Conservation (phyloP, 2,797 vertebrate species). For the Borostomias antarcticus region DNA sequence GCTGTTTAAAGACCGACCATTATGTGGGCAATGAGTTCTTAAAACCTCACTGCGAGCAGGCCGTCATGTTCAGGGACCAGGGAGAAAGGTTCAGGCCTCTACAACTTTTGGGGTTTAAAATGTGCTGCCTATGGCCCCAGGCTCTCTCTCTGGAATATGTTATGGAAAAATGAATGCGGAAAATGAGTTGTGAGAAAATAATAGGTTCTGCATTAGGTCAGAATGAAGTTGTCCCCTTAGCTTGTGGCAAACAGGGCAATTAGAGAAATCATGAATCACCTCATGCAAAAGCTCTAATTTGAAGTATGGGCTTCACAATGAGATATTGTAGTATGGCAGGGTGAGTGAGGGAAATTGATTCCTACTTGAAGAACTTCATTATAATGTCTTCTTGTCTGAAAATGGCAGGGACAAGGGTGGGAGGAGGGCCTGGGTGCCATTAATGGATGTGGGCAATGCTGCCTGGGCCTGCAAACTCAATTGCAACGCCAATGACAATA, state of each 20-base stretch:
- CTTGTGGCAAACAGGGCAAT: neutral
- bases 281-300: neutral
- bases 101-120: neutral
- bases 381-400: neutral
- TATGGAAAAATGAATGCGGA: neutral
- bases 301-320: neutral
- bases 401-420: neutral
- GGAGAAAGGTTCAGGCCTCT: conserved; percentile 3
- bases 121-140: neutral
- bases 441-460: neutral
- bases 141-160: neutral
- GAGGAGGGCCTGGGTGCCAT: neutral
- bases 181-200: neutral
- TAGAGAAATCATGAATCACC: neutral
- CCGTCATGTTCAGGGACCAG: conserved; percentile 31
- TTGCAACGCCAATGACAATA: neutral
- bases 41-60: conserved; percentile 38
- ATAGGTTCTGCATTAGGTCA: neutral
- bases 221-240: neutral
- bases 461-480: neutral
- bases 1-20: conserved; percentile 64
- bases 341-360: neutral
- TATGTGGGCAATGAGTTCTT: conserved; percentile 62
- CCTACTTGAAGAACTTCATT: neutral
- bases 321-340: no score